Evolutionary conservation across 2,113 vertebrate species (phyloP).

Genomic region (Myiozetetes cayanensis): DNA sequence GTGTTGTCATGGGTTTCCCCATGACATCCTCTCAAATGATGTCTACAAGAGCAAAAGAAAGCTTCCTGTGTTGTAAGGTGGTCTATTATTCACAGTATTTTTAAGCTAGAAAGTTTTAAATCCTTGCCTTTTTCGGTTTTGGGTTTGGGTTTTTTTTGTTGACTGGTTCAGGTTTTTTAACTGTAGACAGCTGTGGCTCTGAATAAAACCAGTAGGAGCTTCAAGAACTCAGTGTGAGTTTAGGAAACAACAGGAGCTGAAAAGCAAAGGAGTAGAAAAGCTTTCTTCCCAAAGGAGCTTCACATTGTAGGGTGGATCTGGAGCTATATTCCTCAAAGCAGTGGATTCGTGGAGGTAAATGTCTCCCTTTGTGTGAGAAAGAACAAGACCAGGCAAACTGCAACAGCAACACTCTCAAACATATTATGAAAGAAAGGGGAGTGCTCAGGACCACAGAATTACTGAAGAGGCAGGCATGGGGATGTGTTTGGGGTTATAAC

Average conservation of each 20-base stretch:
- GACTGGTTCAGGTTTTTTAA: background rate
- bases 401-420: background rate
- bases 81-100: background rate
- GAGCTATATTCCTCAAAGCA: background rate
- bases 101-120: background rate
- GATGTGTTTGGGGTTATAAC: accelerated
- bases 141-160: background rate
- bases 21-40: background rate
- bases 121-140: background rate
- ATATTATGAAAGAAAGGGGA: background rate
- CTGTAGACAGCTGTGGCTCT: background rate
- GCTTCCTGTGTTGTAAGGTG: background rate
- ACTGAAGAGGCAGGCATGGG: background rate
- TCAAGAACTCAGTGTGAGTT: background rate
- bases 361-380: background rate
- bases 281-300: background rate
- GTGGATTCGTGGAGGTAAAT: background rate
- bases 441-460: background rate
- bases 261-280: background rate
- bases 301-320: background rate
- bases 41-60: background rate
- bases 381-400: background rate
- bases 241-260: background rate
- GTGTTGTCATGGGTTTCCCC: background rate
- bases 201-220: background rate